Evolutionary conservation across 2,113 vertebrate species (phyloP).

Genomic region (Rhea pennata): DNA sequence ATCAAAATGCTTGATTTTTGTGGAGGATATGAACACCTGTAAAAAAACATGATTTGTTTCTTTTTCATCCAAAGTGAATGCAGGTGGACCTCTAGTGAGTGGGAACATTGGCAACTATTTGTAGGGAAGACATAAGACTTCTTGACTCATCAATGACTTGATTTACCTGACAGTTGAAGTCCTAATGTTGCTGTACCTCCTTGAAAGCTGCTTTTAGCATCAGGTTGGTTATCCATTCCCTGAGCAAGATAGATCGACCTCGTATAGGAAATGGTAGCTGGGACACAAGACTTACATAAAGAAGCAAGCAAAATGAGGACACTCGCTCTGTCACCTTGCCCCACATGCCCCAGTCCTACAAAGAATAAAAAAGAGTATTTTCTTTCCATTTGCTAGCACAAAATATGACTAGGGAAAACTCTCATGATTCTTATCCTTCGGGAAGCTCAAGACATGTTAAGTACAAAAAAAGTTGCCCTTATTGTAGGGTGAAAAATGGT

Average conservation of each 20-base stretch:
- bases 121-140: background rate
- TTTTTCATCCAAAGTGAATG: background rate
- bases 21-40: background rate
- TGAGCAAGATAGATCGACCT: background rate
- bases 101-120: background rate
- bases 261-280: background rate
- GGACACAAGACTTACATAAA: background rate
- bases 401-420: background rate
- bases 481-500: background rate
- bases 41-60: background rate
- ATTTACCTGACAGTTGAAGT: background rate
- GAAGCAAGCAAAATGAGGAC: background rate
- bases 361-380: background rate
- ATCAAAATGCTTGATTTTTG: background rate
- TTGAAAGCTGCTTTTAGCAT: background rate
- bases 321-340: background rate
- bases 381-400: background rate
- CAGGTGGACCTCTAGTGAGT: background rate
- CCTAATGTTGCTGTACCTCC: background rate
- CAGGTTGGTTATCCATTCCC: background rate
- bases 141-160: background rate
- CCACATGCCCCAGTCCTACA: background rate
- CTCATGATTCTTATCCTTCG: background rate
- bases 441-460: background rate
- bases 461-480: background rate